Conservation (phyloP, 2,888 invertebrate species). For the Limnephilus lunatus region DNA sequence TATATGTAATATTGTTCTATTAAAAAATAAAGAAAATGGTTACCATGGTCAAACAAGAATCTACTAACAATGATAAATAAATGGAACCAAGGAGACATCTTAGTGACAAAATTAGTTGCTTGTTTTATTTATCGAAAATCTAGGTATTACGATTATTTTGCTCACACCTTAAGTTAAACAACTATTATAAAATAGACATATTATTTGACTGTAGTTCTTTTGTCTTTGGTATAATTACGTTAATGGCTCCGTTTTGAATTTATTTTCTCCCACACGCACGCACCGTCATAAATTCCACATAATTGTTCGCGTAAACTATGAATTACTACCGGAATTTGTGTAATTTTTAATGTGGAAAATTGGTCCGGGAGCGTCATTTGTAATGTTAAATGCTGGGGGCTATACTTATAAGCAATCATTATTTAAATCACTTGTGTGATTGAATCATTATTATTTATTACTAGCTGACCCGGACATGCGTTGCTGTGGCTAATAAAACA, state of each 20-base stretch:
- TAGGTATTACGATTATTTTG: too few relatives aligned
- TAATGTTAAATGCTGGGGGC: neutral
- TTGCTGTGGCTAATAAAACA: too few relatives aligned
- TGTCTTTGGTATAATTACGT: constrained; percentile 2
- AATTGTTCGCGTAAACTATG: constrained; percentile 44
- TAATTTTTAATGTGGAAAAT: constrained; percentile 41
- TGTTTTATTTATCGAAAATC: too few relatives aligned
- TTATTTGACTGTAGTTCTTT: neutral
- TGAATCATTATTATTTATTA: neutral
- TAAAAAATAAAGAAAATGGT: too few relatives aligned
- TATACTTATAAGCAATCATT: neutral
- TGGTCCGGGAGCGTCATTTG: constrained; percentile 15
- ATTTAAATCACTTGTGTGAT: neutral
- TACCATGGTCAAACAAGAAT: too few relatives aligned
- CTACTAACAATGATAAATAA: too few relatives aligned
- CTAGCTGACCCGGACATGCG: too few relatives aligned
- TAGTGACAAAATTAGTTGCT: too few relatives aligned
- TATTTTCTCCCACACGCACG: constrained; percentile 39
- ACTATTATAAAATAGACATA: neutral
- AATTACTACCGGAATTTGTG: constrained; percentile 28
- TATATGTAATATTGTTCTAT: too few relatives aligned
- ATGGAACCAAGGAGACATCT: too few relatives aligned
- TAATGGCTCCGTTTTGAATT: constrained; percentile 30
- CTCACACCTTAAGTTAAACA: too few relatives aligned
- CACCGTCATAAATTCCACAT: constrained; percentile 27